Evolutionary conservation across 1,140 invertebrate species (phyloP).

Genomic region (Panonychus citri): DNA sequence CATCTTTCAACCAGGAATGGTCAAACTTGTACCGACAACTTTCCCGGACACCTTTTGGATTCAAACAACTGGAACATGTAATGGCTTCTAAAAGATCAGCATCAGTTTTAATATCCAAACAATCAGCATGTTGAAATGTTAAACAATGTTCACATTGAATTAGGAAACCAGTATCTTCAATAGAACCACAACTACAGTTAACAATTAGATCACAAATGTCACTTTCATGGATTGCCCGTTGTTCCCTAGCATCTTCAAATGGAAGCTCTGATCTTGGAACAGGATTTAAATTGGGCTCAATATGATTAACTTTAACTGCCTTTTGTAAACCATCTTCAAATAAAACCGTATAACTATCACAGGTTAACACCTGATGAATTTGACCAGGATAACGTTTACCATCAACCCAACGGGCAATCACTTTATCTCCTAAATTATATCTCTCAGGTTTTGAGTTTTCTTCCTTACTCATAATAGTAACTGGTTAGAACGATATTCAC

Average conservation of each 20-base stretch:
- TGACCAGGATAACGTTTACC: too few relatives aligned
- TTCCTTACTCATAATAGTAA: too few relatives aligned
- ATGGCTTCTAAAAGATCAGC: constrained; percentile 67
- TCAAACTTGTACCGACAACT: constrained; percentile 48
- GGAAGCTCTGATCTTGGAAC: background rate
- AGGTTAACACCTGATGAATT: too few relatives aligned
- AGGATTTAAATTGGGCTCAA: too few relatives aligned
- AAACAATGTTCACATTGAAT: constrained; percentile 80
- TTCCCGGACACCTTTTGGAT: constrained; percentile 40
- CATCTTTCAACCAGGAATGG: constrained; percentile 64
- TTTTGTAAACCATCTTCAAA: too few relatives aligned
- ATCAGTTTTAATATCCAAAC: constrained; percentile 54
- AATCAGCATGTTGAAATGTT: constrained; percentile 78
- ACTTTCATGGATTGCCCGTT: constrained; percentile 7
- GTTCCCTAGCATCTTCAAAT: constrained; percentile 2
- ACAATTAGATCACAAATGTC: constrained; percentile 40
- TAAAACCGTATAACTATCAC: too few relatives aligned
- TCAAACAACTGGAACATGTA: constrained; percentile 57
- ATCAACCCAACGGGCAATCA: too few relatives aligned
- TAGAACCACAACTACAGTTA: constrained; percentile 53
- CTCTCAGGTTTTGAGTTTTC: too few relatives aligned
- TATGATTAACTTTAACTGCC: too few relatives aligned
- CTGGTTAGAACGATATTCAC: too few relatives aligned
- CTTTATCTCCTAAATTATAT: too few relatives aligned
- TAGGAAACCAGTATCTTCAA: constrained; percentile 78